Evolutionary conservation across 2,888 invertebrate species (phyloP).

Genomic region (Scrobipalpa atriplicella): DNA sequence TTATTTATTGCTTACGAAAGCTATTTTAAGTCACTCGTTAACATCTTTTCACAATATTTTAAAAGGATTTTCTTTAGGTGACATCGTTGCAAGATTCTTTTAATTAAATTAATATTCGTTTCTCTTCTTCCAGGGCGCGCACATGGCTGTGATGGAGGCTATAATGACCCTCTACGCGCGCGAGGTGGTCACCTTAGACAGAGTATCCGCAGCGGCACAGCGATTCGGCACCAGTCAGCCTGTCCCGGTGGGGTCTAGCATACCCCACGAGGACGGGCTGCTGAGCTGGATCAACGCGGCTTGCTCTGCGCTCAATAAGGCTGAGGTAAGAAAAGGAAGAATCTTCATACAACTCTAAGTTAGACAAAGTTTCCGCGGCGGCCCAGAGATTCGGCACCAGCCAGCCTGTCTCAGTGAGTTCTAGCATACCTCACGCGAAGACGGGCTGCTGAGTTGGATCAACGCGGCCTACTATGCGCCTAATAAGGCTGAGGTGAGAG

Average conservation of each 20-base stretch:
- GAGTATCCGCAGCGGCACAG: conserved; percentile 92
- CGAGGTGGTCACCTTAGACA: conserved; percentile 94
- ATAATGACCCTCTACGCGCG: conserved; percentile 96
- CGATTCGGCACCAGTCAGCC: conserved; percentile 84
- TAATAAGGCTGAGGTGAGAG: conserved; percentile 73
- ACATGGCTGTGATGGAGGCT: conserved; percentile 97
- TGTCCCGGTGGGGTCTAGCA: conserved; percentile 73
- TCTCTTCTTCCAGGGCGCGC: conserved; percentile 89
- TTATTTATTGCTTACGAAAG: too few species aligned
- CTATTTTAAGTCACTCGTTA: too few species aligned
- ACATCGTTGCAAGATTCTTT: too few species aligned
- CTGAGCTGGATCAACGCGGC: conserved; percentile 95
- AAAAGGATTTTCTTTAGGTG: too few species aligned
- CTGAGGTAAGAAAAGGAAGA: conserved; percentile 58
- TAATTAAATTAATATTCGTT: not conserved
- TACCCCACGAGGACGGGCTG: conserved; percentile 91
- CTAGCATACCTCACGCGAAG: conserved; percentile 87
- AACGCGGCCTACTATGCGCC: conserved; percentile 93
- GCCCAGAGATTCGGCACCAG: conserved; percentile 88
- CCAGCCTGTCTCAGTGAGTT: conserved; percentile 71
- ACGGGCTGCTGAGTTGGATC: conserved; percentile 94
- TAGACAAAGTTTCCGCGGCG: conserved; percentile 93
- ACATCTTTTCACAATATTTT: too few species aligned
- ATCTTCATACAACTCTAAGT: too few species aligned
- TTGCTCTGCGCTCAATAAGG: conserved; percentile 87